Percentiles rank a stretch among this genome's conserved stretches.
phyloP scores from a whole-genome alignment of 2,888 invertebrate species.

The Tromatobia lineatoria region DNA sequence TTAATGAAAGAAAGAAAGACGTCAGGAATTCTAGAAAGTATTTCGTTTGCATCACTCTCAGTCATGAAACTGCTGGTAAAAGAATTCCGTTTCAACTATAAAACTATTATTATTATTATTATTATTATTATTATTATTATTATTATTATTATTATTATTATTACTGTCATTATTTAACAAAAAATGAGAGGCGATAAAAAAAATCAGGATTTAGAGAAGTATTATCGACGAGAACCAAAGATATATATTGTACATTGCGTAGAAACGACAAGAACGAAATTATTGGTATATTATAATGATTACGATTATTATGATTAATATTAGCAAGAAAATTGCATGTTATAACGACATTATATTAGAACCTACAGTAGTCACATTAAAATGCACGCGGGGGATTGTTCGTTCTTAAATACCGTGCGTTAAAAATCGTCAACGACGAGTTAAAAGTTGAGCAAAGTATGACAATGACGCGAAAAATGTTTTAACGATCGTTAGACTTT shows the following conservation, averaged over 20 bases:
- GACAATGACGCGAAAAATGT: constrained; percentile 11
- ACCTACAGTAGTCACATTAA: constrained; percentile 61
- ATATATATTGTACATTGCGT: constrained; percentile 76
- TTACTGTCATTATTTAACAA: constrained; percentile 38
- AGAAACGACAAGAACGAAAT: constrained; percentile 70
- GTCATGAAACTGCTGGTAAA: not conserved
- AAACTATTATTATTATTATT: constrained; percentile 51
- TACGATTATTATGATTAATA: constrained; percentile 52
- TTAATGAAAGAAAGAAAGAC: constrained; percentile 14
- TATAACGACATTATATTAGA: constrained; percentile 61
- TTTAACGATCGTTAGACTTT: constrained; percentile 36
- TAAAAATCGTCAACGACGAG: constrained; percentile 28
- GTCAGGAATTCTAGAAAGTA: constrained; percentile 47
- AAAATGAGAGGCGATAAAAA: constrained; percentile 6
- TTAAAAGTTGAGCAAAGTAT: not conserved
- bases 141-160: constrained; percentile 57
- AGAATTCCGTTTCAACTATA: not conserved
- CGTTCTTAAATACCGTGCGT: constrained; percentile 14
- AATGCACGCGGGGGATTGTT: constrained; percentile 58
- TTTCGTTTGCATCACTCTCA: not conserved
- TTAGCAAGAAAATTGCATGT: constrained; percentile 50
- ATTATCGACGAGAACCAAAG: constrained; percentile 77
- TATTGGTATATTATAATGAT: constrained; percentile 63
- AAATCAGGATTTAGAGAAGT: constrained; percentile 66
- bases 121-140: constrained; percentile 52